phyloP scores from a whole-genome alignment of 2,888 invertebrate genomes.

The Apodemia mormo region DNA sequence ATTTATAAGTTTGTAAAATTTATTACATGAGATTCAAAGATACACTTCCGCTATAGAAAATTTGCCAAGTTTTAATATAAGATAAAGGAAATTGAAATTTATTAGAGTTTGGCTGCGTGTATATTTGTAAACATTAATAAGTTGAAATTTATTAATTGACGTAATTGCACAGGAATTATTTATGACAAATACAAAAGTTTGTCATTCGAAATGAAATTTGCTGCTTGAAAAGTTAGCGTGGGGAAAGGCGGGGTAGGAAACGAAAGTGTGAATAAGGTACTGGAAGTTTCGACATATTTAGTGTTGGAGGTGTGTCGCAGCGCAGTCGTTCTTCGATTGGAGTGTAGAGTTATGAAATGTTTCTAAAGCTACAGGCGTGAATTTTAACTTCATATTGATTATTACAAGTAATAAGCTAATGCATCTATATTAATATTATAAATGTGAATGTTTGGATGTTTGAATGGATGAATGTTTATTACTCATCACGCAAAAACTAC shows the following conservation, averaged over 20 bases:
- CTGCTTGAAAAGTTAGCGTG: neutral
- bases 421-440: too few relatives aligned
- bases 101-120: too few relatives aligned
- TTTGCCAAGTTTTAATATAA: too few relatives aligned
- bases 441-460: too few relatives aligned
- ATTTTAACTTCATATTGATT: too few relatives aligned
- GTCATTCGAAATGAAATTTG: neutral
- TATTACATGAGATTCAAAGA: neutral
- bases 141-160: neutral
- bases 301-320: neutral
- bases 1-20: too few relatives aligned
- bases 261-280: conserved; percentile 4
- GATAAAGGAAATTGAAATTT: too few relatives aligned
- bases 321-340: conserved; percentile 1
- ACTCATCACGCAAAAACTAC: too few relatives aligned
- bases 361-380: neutral
- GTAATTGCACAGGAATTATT: neutral
- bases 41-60: too few relatives aligned
- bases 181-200: conserved; percentile 3
- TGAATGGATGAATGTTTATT: too few relatives aligned
- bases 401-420: too few relatives aligned
- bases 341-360: neutral
- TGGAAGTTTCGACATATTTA: conserved; percentile 15
- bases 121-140: too few relatives aligned
- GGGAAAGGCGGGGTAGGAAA: neutral